Conservation (phyloP, 1,140 invertebrate species). For the Yoshiicerus persimilis region DNA sequence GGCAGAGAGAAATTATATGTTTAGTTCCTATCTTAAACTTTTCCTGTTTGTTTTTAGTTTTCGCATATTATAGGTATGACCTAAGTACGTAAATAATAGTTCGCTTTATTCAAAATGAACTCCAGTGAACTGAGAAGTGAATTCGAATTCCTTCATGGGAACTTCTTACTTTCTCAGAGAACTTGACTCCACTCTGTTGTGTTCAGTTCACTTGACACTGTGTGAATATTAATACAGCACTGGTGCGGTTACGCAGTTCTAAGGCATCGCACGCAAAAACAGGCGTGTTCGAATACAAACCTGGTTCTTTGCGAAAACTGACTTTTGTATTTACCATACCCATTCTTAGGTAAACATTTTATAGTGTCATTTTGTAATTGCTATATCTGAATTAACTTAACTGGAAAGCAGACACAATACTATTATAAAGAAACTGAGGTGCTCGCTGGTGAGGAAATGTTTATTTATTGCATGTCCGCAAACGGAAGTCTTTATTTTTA, state of each 20-base stretch:
- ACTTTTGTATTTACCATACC: too few species aligned
- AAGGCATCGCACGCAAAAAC: neutral
- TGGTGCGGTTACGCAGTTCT: neutral
- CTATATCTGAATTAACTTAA: too few species aligned
- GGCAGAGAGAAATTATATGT: neutral
- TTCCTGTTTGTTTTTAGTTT: neutral
- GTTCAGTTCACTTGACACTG: neutral
- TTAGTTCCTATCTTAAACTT: neutral
- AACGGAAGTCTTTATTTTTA: too few species aligned
- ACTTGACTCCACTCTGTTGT: neutral
- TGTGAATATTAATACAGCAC: neutral
- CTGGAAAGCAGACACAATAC: too few species aligned
- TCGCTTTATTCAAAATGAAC: neutral
- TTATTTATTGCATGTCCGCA: too few species aligned
- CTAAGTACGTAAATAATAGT: neutral
- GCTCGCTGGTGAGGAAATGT: too few species aligned
- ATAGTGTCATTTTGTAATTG: too few species aligned
- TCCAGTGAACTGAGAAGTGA: conserved; percentile 12
- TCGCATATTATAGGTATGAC: too few species aligned
- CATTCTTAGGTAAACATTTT: too few species aligned
- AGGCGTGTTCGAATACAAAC: too few species aligned
- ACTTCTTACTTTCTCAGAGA: conserved; percentile 5
- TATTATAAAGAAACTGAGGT: too few species aligned
- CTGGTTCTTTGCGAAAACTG: too few species aligned
- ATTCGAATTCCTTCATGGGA: neutral